Conservation (phyloP, 1,140 invertebrate species). For the Formica exsecta region DNA sequence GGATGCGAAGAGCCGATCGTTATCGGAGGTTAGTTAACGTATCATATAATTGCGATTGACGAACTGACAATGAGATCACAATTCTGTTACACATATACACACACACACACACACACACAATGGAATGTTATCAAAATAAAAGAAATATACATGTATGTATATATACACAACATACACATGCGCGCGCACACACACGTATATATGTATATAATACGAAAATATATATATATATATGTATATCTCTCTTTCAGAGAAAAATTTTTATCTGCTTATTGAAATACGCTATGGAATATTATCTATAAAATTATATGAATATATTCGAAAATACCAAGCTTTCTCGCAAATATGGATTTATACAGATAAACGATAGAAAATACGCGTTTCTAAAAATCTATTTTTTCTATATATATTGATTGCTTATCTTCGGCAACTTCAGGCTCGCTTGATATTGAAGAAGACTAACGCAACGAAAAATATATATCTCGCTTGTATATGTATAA, state of each 20-base stretch:
- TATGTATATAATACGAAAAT: too few relatives aligned
- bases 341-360: neutral
- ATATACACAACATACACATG: too few relatives aligned
- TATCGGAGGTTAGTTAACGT: too few relatives aligned
- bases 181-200: too few relatives aligned
- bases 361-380: too few relatives aligned
- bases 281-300: slow-evolving; percentile 70
- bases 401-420: neutral
- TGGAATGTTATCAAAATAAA: too few relatives aligned
- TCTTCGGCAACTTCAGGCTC: neutral
- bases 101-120: too few relatives aligned
- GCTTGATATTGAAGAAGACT: slow-evolving; percentile 22
- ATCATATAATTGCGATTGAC: too few relatives aligned
- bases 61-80: too few relatives aligned
- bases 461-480: slow-evolving; percentile 15
- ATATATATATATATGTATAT: too few relatives aligned
- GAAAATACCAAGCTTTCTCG: slow-evolving; percentile 73
- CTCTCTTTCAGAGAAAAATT: slow-evolving; percentile 25
- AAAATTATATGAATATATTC: slow-evolving; percentile 75
- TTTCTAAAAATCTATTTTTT: neutral
- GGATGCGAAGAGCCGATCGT: neutral
- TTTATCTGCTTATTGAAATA: slow-evolving; percentile 40
- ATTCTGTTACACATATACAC: too few relatives aligned
- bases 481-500: neutral
- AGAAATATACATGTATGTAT: too few relatives aligned